Base-by-base conservation (phyloP, 2,113 vertebrate species). In the Sminthopsis crassicaudata region DNA sequence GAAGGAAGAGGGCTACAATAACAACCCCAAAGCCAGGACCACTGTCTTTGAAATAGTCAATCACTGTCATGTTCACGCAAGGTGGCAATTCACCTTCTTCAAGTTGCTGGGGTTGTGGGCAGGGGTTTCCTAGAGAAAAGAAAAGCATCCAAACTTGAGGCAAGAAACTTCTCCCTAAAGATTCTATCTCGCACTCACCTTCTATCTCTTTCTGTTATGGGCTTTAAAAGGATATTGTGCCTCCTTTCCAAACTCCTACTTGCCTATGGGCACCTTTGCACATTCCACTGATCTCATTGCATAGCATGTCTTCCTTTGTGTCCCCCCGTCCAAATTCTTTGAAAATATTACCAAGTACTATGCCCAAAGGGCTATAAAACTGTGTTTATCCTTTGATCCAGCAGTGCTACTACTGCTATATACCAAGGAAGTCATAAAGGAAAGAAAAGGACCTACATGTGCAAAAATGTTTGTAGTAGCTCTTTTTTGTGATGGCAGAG, bases 31-130 rank as follows among this genome's bases (percentile, higher is more conserved):
- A 99, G 42, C 99, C 99, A 36, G 98, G 97, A 0, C 98, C 96
- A 0, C 99, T 99, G 94, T 99, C 99, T 96, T 99, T 94, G 4
- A 99, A 99, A 97, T 99, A 99, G 96, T 99, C 98, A 42, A 98
- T 96, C 90, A 98, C 97, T 0, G 96, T 98, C 36, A 99, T 96
- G 9, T 98, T 98, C 0, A 97, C 99, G 97, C 99, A 99, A 90
- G 27, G 97, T 57, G 99, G 97, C 97, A 99, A 97, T 48, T 95
- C 96, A 1, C 98, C 92, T 2, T 97, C 94, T 3, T 91, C 98
- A 96, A 99, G 97, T 97, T 99, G 99, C 94, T 54, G 84, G 27
- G 99, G 99, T 96, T 99, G 99, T 46, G 98, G 98, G 95, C 99
- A 99, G 0, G 99, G 99, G 84, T 98, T 98, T 91, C 98, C 99